Percentiles rank a stretch among this genome's conserved stretches.
phyloP scores from a whole-genome alignment of 2,888 invertebrate genomes.

The Prostheceraeus crozeri region DNA sequence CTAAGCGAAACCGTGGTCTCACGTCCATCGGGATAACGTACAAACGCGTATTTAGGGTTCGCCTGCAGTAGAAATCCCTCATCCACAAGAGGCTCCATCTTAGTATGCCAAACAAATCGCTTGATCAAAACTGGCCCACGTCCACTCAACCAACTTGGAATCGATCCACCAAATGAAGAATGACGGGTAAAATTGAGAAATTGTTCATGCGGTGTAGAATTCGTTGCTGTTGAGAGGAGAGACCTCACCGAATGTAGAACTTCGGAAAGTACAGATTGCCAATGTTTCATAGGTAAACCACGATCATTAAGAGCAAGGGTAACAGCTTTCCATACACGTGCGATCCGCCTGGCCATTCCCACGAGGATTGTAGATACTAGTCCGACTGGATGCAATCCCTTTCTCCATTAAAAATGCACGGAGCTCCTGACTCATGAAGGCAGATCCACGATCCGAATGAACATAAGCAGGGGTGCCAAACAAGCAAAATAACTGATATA shows the following conservation, averaged over 20 bases:
- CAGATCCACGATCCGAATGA: constrained; percentile 40
- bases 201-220: constrained; percentile 34
- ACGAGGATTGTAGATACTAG: background rate
- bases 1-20: no score
- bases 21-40: no score
- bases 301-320: background rate
- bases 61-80: no score
- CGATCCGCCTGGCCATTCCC: constrained; percentile 1
- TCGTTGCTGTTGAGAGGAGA: constrained; percentile 26
- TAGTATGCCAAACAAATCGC: no score
- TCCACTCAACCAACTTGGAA: no score
- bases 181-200: background rate
- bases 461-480: constrained; percentile 32
- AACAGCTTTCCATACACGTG: background rate
- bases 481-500: constrained; percentile 39
- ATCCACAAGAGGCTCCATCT: no score
- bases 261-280: background rate
- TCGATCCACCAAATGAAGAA: no score
- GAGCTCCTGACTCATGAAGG: constrained; percentile 36
- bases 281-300: background rate
- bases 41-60: no score
- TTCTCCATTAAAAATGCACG: background rate
- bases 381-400: background rate
- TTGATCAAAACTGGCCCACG: no score
- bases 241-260: background rate